These are phyloP conservation scores for Paralichthys olivaceus DNA, from an alignment of 2,113 vertebrate species.

Conservation along the genomic window DNA sequence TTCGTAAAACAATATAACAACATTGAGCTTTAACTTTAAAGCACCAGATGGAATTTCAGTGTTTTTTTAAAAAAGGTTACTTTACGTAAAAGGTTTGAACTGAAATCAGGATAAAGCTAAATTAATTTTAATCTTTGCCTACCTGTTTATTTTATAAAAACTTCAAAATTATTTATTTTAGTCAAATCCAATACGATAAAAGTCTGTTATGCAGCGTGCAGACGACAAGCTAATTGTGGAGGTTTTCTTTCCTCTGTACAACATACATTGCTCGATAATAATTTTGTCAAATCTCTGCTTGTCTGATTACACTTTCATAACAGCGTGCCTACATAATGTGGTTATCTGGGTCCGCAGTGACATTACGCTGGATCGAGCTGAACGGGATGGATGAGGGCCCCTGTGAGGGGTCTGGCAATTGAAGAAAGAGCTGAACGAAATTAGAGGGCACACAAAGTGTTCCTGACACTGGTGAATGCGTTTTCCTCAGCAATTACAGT, in stretches of 20 bases:
- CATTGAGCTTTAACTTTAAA: neutral
- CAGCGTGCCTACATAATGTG: constrained; percentile 26
- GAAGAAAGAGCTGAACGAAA: constrained; percentile 60
- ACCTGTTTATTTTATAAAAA: constrained; percentile 3
- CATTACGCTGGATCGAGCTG: constrained; percentile 47
- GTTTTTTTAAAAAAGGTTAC: neutral
- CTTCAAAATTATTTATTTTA: neutral
- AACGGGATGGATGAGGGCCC: constrained; percentile 50
- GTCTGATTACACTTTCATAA: constrained; percentile 60
- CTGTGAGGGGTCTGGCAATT: constrained; percentile 45
- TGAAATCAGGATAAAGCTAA: no score
- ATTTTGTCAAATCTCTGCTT: constrained; percentile 38
- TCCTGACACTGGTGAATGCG: constrained; percentile 63
- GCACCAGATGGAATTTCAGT: neutral
- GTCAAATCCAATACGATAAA: neutral
- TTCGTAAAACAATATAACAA: neutral
- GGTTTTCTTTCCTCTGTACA: constrained; percentile 14
- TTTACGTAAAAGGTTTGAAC: no score
- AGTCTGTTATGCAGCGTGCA: neutral
- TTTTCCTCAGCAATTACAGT: constrained; percentile 72
- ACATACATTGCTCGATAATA: constrained; percentile 39
- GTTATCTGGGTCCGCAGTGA: constrained; percentile 38
- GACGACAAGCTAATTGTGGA: neutral
- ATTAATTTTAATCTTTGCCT: no score
- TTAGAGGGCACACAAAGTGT: constrained; percentile 67